A percentile compares a stretch with the other conserved stretches of the same genome.
Evolutionary conservation across 2,113 vertebrate species (phyloP).

Genomic region (Apteryx owenii): DNA sequence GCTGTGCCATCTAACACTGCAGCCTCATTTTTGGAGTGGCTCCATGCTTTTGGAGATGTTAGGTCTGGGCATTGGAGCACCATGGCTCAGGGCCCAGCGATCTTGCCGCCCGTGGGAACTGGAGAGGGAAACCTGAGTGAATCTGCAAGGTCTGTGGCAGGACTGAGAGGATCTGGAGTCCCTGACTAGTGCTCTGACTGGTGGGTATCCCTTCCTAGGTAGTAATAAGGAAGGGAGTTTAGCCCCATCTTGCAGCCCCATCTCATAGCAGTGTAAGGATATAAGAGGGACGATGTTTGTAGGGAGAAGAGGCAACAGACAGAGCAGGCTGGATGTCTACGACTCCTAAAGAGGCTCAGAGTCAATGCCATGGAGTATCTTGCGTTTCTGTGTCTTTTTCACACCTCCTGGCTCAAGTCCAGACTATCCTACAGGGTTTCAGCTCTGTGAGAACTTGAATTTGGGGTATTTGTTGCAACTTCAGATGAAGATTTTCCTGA

Average conservation of each 20-base stretch:
- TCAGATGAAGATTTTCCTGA: neutral
- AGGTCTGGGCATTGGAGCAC: neutral
- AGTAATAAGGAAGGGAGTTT: neutral
- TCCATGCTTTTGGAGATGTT: neutral
- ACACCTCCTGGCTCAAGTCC: neutral
- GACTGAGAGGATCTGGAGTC: neutral
- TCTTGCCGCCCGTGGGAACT: neutral
- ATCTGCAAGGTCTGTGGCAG: neutral
- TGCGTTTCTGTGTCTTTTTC: neutral
- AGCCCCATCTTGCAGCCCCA: neutral
- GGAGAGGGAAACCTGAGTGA: neutral
- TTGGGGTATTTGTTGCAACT: neutral
- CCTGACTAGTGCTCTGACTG: neutral
- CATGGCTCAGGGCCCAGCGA: neutral
- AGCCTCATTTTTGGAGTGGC: neutral
- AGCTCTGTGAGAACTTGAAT: neutral
- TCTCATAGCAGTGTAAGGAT: neutral
- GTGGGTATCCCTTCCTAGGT: neutral
- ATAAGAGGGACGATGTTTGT: neutral
- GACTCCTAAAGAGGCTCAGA: neutral
- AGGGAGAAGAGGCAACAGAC: neutral
- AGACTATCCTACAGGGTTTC: neutral
- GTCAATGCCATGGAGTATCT: neutral
- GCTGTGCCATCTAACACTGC: neutral
- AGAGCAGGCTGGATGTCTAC: neutral